Conservation (phyloP, 1,140 invertebrate species). For the Yoshiicerus persimilis region DNA sequence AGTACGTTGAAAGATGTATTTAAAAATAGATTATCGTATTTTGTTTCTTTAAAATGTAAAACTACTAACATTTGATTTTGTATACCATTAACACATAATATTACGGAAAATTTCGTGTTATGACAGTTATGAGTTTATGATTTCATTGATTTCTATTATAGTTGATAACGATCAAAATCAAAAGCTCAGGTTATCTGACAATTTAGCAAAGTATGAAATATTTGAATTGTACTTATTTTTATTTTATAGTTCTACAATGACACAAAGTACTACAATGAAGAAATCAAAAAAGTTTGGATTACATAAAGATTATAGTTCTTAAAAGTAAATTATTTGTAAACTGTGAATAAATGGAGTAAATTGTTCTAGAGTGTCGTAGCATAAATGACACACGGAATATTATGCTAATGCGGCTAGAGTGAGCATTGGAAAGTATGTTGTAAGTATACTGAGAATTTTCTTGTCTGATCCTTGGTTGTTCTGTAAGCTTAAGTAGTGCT, state of each 20-base stretch:
- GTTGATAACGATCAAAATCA: too few relatives aligned
- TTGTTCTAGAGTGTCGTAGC: not conserved
- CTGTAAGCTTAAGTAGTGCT: not conserved
- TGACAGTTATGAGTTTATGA: not conserved
- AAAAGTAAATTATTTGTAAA: not conserved
- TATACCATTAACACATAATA: too few relatives aligned
- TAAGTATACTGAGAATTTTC: not conserved
- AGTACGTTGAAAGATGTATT: not conserved
- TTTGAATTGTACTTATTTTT: too few relatives aligned
- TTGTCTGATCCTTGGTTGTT: not conserved
- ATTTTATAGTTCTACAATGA: too few relatives aligned
- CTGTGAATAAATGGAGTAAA: not conserved
- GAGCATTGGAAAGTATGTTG: not conserved
- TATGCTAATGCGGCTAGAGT: not conserved
- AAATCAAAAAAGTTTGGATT: not conserved
- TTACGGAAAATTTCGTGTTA: not conserved
- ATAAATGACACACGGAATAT: slow-evolving; percentile 12
- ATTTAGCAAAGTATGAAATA: too few relatives aligned
- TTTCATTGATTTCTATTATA: too few relatives aligned
- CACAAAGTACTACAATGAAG: not conserved
- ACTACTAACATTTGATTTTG: not conserved
- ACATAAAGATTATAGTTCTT: not conserved
- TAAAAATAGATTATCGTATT: not conserved
- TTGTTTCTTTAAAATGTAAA: not conserved
- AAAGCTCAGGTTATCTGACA: too few relatives aligned